A percentile compares a stretch with the other conserved stretches of the same genome.
These are phyloP conservation scores for Rhipidura dahli DNA, from an alignment of 2,113 vertebrate genomes.

Conservation along the genomic window DNA sequence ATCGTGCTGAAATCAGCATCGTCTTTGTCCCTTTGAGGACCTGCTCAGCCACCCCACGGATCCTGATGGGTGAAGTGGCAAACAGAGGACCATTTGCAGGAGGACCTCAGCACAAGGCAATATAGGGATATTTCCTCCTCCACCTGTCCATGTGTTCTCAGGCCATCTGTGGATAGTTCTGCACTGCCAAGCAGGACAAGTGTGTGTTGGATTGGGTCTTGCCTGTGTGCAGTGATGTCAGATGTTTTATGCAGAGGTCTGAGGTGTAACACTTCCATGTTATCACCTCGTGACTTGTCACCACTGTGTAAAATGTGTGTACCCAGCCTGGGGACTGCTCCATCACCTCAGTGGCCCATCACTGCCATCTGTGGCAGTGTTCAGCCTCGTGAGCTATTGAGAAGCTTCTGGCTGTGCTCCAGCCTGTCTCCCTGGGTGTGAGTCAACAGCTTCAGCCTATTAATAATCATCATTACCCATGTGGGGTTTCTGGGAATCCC, in stretches of 20 bases:
- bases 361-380: not conserved
- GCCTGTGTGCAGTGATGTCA: not conserved
- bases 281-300: slow-evolving; percentile 24
- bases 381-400: not conserved
- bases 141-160: not conserved
- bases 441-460: slow-evolving; percentile 50
- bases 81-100: not conserved
- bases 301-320: not conserved
- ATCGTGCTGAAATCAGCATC: not conserved
- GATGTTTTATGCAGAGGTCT: not conserved
- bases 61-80: not conserved
- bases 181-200: not conserved
- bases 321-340: not conserved
- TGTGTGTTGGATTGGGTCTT: not conserved
- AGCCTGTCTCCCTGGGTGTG: slow-evolving; percentile 29
- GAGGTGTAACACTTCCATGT: not conserved
- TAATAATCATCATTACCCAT: slow-evolving; percentile 43
- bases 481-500: slow-evolving; percentile 45
- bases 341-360: not conserved
- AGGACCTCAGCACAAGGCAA: not conserved
- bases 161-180: not conserved
- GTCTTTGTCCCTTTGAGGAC: not conserved
- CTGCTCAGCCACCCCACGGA: not conserved
- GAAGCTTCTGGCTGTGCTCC: slow-evolving; percentile 33
- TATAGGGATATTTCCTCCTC: not conserved